Evolutionary conservation across 2,113 vertebrate genomes (phyloP), one percentile per base, ranked within the genome.

Genomic region (Neotoma lepida): DNA sequence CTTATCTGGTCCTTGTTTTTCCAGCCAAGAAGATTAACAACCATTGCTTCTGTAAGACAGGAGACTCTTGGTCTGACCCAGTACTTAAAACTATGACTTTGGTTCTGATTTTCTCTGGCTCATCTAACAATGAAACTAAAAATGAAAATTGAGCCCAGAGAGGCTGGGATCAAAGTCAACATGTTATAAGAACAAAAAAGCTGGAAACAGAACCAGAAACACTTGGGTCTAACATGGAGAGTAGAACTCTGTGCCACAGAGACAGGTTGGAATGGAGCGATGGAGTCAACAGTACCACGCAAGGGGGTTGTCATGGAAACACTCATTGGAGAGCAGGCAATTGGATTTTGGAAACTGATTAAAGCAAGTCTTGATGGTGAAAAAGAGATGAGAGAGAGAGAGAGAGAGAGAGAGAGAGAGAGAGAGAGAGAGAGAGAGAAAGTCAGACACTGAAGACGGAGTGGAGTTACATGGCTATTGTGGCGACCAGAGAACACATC

Each of bases 301-400:
- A 89, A 88, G 73, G 93, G 95, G 95, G 97, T 97, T 97, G 97
- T 95, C 97, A 97, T 97, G 97, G 97, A 96, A 97, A 97, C 97
- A 66, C 81, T 46, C 0, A 1, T n/a, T 63, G 86, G 93, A 93
- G 96, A 92, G 94, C 92, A 63, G 54, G 93, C 88, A n/a, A 63
- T 94, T 96, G 92, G 96, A 94, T 96, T 97, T 95, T 49, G 91
- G 93, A 89, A 96, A 95, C 18, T 35, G 78, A 94, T 88, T 90
- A 90, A 94, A 95, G 94, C 71, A 61, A 96, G 86, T 71, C 86
- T 93, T 35, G 87, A 92, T 93, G 95, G 90, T 41, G 49, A 63
- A 73, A 82, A 56, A 64, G 56, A 66, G 46, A 70, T 61, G 51
- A 78, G 49, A 51, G 49, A 51, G 49, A 51, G 49, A 51, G 49